Evolutionary conservation across 2,113 vertebrate genomes (phyloP).

Genomic region (Platysternon megacephalum): DNA sequence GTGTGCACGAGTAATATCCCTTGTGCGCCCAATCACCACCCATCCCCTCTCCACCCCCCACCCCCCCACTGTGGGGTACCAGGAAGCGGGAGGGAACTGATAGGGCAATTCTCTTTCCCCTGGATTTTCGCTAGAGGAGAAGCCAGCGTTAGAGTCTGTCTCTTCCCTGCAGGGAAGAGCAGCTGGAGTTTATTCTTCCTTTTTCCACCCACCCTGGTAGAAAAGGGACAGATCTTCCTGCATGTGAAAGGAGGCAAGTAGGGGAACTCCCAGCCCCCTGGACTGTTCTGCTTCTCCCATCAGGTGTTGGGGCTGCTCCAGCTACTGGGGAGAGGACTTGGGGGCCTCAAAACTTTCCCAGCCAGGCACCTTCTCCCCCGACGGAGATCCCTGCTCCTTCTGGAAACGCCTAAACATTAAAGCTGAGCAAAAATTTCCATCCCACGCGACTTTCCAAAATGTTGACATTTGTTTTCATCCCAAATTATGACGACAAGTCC

Average conservation of each 20-base stretch:
- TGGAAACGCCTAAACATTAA: background rate
- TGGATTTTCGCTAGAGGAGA: background rate
- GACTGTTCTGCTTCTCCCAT: too few species aligned
- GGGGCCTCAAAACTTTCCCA: background rate
- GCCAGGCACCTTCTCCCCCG: background rate
- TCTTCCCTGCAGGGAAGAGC: background rate
- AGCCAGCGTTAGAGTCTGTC: background rate
- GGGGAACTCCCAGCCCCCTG: too few species aligned
- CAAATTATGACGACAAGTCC: background rate
- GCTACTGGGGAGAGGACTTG: too few species aligned
- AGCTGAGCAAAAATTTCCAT: background rate
- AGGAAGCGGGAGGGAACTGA: background rate
- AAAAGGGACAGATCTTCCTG: background rate
- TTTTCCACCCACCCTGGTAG: background rate
- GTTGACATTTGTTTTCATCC: background rate
- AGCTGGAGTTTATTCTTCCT: background rate
- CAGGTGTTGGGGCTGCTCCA: too few species aligned
- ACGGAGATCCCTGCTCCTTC: background rate
- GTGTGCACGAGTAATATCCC: background rate
- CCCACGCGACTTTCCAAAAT: too few species aligned
- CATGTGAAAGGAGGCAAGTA: background rate
- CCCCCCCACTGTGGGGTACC: background rate
- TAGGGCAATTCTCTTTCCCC: background rate
- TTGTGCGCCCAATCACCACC: background rate
- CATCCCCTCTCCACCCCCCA: background rate